These are phyloP conservation scores for Macquaria ambigua DNA, from an alignment of 2,113 vertebrate species.

Conservation along the genomic window DNA sequence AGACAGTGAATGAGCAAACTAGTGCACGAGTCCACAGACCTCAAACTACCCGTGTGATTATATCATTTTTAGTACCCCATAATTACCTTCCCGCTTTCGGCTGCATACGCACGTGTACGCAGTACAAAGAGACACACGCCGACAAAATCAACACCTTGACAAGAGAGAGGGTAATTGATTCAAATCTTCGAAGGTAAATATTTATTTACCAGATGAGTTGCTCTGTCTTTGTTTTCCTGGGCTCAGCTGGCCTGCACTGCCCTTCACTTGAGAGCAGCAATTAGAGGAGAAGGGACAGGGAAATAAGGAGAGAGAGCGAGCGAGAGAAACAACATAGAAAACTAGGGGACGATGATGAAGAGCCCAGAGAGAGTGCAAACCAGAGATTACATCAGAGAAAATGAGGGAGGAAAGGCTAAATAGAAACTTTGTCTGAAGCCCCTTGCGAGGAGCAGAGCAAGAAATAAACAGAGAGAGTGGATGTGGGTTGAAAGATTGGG, in stretches of 20 bases:
- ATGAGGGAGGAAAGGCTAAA: constrained; percentile 62
- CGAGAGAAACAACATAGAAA: constrained; percentile 24
- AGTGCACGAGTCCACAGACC: neutral
- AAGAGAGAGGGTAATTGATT: constrained; percentile 70
- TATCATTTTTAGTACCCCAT: constrained; percentile 25
- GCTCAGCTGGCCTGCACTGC: constrained; percentile 73
- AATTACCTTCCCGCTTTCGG: constrained; percentile 13
- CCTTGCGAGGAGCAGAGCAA: constrained; percentile 31
- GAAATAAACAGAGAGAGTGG: constrained; percentile 55
- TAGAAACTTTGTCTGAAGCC: constrained; percentile 62
- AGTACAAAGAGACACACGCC: neutral
- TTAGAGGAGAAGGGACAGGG: constrained; percentile 45
- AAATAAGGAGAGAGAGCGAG: constrained; percentile 2
- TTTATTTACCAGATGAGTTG: constrained; percentile 77
- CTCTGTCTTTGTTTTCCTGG: constrained; percentile 59
- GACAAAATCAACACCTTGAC: constrained; percentile 52
- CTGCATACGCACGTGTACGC: neutral
- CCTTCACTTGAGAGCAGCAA: constrained; percentile 75
- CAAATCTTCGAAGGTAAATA: constrained; percentile 78
- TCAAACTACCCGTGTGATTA: constrained; percentile 36
- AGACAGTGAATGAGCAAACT: constrained; percentile 20
- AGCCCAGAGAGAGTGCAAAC: constrained; percentile 51
- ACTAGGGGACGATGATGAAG: constrained; percentile 34
- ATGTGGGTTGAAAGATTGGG: constrained; percentile 65
- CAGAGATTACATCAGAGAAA: constrained; percentile 65